Percentiles rank a stretch among this genome's conserved stretches.
These are phyloP conservation scores for Dendronephthya gigantea DNA, from an alignment of 64 coral and sea anemone genomes.

Conservation along the genomic window DNA sequence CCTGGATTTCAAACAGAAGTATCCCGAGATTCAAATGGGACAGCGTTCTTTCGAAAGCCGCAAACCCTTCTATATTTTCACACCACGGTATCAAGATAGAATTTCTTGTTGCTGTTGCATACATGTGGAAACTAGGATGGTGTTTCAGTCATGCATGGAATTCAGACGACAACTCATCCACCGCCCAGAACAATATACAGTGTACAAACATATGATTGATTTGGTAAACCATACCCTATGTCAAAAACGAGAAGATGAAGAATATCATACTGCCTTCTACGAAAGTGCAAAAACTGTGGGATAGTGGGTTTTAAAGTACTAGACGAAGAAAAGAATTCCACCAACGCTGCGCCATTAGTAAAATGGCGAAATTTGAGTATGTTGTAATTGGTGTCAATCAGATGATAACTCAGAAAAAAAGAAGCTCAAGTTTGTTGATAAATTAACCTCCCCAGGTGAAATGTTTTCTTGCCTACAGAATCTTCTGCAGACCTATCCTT, in stretches of 20 bases:
- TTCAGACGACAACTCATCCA: neutral
- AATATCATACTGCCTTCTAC: conserved; percentile 30
- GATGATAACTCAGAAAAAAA: neutral
- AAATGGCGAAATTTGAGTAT: conserved; percentile 53
- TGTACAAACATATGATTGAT: neutral
- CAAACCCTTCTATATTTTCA: conserved; percentile 20
- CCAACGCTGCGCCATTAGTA: neutral
- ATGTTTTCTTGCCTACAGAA: neutral
- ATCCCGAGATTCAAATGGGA: conserved; percentile 30
- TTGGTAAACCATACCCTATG: neutral
- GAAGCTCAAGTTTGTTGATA: neutral
- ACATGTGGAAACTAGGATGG: conserved; percentile 34
- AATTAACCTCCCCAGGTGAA: neutral
- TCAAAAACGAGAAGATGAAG: neutral
- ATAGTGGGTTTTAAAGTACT: conserved; percentile 16
- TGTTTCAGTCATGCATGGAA: too few relatives aligned
- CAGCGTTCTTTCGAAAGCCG: conserved; percentile 25
- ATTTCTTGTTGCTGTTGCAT: conserved; percentile 25
- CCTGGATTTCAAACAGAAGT: conserved; percentile 3
- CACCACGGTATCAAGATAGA: neutral
- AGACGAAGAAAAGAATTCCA: neutral
- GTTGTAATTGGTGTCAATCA: conserved; percentile 4
- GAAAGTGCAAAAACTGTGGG: conserved; percentile 33
- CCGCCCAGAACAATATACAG: neutral
- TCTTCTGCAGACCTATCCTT: neutral